Percentiles rank a stretch among this genome's conserved stretches.
These are phyloP conservation scores for Catamblyrhynchus diadema DNA, from an alignment of 2,797 vertebrate species.

Conservation along the genomic window DNA sequence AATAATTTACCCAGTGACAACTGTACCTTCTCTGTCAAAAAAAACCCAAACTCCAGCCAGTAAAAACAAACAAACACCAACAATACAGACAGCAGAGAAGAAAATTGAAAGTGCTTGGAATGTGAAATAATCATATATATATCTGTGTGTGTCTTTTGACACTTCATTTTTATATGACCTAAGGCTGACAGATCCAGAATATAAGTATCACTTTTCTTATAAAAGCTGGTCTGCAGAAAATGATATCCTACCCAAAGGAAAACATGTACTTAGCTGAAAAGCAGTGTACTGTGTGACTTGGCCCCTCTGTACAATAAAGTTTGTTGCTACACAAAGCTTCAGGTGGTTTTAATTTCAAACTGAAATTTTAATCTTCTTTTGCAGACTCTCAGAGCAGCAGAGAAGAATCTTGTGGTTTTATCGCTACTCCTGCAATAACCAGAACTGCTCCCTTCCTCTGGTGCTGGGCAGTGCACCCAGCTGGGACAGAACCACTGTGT, in stretches of 20 bases:
- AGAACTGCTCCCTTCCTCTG: constrained; percentile 81
- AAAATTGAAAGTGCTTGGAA: not conserved
- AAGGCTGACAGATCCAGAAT: constrained; percentile 47
- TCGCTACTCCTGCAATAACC: constrained; percentile 69
- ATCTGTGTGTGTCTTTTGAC: constrained; percentile 12
- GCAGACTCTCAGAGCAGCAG: constrained; percentile 83
- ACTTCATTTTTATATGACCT: constrained; percentile 53
- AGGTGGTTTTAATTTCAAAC: constrained; percentile 63
- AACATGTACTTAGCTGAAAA: constrained; percentile 16
- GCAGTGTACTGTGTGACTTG: not conserved
- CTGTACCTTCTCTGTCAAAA: not conserved
- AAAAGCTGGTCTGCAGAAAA: constrained; percentile 42
- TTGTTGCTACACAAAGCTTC: constrained; percentile 33
- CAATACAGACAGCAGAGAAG: not conserved
- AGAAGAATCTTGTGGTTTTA: constrained; percentile 85
- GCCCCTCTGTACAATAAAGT: not conserved
- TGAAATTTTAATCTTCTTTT: constrained; percentile 49
- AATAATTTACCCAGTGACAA: not conserved
- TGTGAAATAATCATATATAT: not conserved
- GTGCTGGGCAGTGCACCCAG: constrained; percentile 80
- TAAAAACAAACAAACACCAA: not conserved
- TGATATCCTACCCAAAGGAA: constrained; percentile 20
- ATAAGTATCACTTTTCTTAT: constrained; percentile 50
- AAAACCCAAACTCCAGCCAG: not conserved
- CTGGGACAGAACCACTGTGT: constrained; percentile 76